Base-by-base conservation (phyloP, 2,888 invertebrate species). In the Microctonus hyperodae region DNA sequence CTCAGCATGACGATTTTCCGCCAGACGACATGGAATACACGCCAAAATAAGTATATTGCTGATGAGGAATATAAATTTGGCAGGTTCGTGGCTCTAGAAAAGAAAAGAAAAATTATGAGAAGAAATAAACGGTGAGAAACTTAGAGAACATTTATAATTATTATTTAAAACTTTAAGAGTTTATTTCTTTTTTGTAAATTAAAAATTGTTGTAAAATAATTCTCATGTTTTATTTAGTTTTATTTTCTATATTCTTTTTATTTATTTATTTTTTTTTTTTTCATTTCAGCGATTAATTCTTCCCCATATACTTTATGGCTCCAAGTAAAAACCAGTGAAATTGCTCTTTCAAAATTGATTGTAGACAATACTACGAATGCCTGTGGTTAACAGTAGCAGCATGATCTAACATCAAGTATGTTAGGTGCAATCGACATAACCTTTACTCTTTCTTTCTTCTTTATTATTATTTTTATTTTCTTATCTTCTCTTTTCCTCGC, bases 51-150 rank as follows among this genome's bases (percentile, higher is more conserved):
- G 86, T 44, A 98, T 84, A 85, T 98, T 98, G 11, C 98, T 96
- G 22, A 94, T 86, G 65, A 98, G 86, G 85, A 97, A 98, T 78
- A 97, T 93, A 35, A 93, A 91, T 85, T 98, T 98, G 0, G 97
- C 96, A 28, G 98, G 98, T 66, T 96, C 96, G 82, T 95, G 93
- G 13, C 90, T 90, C 97, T 97, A 84, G 70, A 88, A 86, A 69
- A 74, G 71, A 1, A 53, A 79, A 71, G 67, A 68, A 69, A 13
- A 64, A 65, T 6, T 10, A 16, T 6, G 10, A 40, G 10, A 40
- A 16, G 40, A 40, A 61, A 64, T 63, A 48, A 23, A 13, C n/a
- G 7, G 7, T 28, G 3, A 28, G 28, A 5, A 3, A 28, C 7
- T 28, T 3, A 5, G 28, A 28, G 7, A 28, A 5, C 3, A 5